Evolutionary conservation across 2,888 invertebrate genomes (phyloP), one percentile per base, ranked within the genome.

Genomic region (Crepidodera aurea): DNA sequence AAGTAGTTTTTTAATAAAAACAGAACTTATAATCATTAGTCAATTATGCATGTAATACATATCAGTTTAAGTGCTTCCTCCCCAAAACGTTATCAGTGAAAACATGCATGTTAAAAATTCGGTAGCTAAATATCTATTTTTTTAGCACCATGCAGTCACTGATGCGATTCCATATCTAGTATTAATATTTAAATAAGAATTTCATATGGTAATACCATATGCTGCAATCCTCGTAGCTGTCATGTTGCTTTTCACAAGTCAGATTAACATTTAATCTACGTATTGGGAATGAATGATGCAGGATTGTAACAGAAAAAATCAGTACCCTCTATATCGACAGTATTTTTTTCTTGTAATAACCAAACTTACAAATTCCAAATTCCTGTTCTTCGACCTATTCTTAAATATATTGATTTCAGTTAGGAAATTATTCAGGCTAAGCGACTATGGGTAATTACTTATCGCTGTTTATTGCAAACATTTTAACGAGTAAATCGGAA

Each of bases 201-300:
- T 62, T 62, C 57, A 66, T 66, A 66, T 63, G 64, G 48, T 55
- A 46, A 59, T 54, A 64, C 73, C 74, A 74, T 74, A 74, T 74
- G 74, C 65, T 70, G 64, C 69, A 68, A 69, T 73, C 71, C 71
- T 72, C 65, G 54, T 67, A 65, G 58, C 70, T 73, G 72, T 73
- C 73, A 73, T 66, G 70, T 69, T 63, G 68, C 69, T 68, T 73
- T 73, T 73, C 72, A 71, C 66, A 60, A 70, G 71, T 71, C 71
- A 74, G 71, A 73, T 74, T 74, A 73, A 69, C 12, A 63, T 64
- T 65, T 70, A 73, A 74, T 73, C 72, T 73, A 54, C 51, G 59
- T 51, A 66, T 58, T 65, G 64, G 69, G 66, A 69, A 71, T 70
- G 71, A 67, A 71, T 69, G 13, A 6, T 3, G 29, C 48, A 48